These are phyloP conservation scores for Alviniconcha strummeri DNA, from an alignment of 2,888 invertebrate species.

Conservation along the genomic window DNA sequence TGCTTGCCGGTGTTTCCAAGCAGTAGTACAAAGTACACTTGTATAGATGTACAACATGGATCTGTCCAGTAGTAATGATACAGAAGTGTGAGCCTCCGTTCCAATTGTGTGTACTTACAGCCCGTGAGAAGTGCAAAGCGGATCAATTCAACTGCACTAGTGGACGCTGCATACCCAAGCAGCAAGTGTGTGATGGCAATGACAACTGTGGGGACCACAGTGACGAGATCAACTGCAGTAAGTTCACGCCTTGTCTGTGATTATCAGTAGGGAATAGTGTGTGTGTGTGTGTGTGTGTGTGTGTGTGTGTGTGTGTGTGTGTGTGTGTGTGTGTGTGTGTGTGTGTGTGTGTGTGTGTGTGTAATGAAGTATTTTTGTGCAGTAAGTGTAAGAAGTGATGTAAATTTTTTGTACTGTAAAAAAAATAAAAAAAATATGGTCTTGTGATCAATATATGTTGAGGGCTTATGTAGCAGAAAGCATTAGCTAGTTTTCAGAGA, in stretches of 20 bases:
- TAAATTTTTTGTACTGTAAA: neutral
- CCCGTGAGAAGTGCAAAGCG: slow-evolving; percentile 9
- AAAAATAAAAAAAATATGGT: no score
- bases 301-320: neutral
- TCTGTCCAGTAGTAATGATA: no score
- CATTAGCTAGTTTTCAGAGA: no score
- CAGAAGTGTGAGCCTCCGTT: no score
- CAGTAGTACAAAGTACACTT: no score
- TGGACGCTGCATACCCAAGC: slow-evolving; percentile 86
- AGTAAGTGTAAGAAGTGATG: neutral
- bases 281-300: neutral
- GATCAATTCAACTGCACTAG: slow-evolving; percentile 3
- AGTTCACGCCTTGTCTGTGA: slow-evolving; percentile 30
- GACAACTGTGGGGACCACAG: slow-evolving; percentile 85
- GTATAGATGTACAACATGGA: no score
- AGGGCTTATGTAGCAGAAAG: no score
- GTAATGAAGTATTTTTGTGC: neutral
- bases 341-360: neutral
- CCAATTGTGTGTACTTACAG: slow-evolving; percentile 1
- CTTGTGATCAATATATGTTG: no score
- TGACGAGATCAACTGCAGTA: slow-evolving; percentile 87
- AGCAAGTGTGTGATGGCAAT: slow-evolving; percentile 85
- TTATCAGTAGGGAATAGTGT: neutral
- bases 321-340: neutral
- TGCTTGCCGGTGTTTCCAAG: no score